Conservation (phyloP, 2,113 vertebrate genomes). For the Xyliphius kryptos region DNA sequence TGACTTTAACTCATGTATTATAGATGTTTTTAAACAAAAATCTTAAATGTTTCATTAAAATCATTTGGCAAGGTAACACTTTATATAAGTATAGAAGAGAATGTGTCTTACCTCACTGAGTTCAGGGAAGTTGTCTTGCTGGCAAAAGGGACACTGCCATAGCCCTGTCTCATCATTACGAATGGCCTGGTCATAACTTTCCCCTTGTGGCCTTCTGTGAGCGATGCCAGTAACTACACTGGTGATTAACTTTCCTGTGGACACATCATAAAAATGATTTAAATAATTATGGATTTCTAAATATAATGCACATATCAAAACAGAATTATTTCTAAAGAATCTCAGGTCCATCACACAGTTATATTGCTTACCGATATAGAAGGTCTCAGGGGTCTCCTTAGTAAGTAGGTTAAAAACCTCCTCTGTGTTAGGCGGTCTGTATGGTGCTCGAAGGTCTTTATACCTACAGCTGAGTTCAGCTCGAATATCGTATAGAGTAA, state of each 20-base stretch:
- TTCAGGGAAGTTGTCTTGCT: slow-evolving; percentile 91
- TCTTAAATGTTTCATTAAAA: too few relatives aligned
- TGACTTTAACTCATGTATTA: too few relatives aligned
- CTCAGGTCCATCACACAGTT: too few relatives aligned
- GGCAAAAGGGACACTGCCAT: slow-evolving; percentile 98
- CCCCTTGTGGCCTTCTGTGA: slow-evolving; percentile 91
- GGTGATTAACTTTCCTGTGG: slow-evolving; percentile 97
- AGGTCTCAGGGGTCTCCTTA: slow-evolving; percentile 96
- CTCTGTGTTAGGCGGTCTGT: slow-evolving; percentile 90
- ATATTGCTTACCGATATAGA: slow-evolving; percentile 86
- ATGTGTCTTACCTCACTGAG: slow-evolving; percentile 87
- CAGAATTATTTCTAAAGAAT: too few relatives aligned
- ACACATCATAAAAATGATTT: too few relatives aligned
- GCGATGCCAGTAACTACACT: slow-evolving; percentile 92
- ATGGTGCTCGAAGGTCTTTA: slow-evolving; percentile 88
- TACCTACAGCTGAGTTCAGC: slow-evolving; percentile 96
- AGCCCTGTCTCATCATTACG: slow-evolving; percentile 88
- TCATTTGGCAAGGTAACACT: too few relatives aligned
- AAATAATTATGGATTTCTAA: too few relatives aligned
- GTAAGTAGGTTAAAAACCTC: slow-evolving; percentile 97
- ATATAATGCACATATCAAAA: too few relatives aligned
- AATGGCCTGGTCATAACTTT: slow-evolving; percentile 97
- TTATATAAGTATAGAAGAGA: too few relatives aligned
- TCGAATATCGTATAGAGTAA: slow-evolving; percentile 95
- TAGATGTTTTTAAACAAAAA: too few relatives aligned